Base-by-base conservation (phyloP, 2,113 vertebrate species). In the Trichomycterus rosablanca region DNA sequence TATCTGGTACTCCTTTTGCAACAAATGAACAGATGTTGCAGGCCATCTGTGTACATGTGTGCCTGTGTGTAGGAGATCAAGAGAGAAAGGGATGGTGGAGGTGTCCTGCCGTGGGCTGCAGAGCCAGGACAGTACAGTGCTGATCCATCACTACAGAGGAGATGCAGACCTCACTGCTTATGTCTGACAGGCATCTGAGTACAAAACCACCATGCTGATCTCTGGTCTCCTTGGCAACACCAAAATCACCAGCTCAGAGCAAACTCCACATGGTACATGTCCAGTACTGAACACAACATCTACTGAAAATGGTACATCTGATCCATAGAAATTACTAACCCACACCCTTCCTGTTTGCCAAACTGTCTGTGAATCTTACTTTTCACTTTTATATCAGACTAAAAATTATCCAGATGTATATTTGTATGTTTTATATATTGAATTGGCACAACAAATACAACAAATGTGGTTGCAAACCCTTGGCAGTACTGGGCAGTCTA, bases 131-230 rank as follows among this genome's bases (percentile, higher is more conserved):
- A 19, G 60, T 49, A n/a, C n/a, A 58, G 45, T 70, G 48, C 46
- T 54, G 59, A 52, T 70, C 22, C 30, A 22, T 67, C 59, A 45
- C 59, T 63, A 55, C 10, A 54, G 42, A 57, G 48, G 28, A 35
- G 23, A 43, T 46, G 45, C 23, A 9, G 49, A 44, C 16, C 34
- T 26, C 34, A 28, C 49, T 34, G 46, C 28, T 53, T 52, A 63
- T 32, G 53, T 28, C 26, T 46, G 52, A 64, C 28, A 45, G 43
- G 43, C 62, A 18, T 53, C 40, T 30, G 60, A 45, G 55, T 52
- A 64, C 22, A 53, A 39, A 59, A 16, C 16, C 16, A 32, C 22
- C 16, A 49, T 7, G 23, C 20, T 40, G 22, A 22, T n/a, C 46
- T 49, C 34, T 37, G 8, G 54, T 56, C 56, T 18, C 45, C 54